phyloP scores from a whole-genome alignment of 2,797 vertebrate genomes.

The Eurystomus glaucurus region DNA sequence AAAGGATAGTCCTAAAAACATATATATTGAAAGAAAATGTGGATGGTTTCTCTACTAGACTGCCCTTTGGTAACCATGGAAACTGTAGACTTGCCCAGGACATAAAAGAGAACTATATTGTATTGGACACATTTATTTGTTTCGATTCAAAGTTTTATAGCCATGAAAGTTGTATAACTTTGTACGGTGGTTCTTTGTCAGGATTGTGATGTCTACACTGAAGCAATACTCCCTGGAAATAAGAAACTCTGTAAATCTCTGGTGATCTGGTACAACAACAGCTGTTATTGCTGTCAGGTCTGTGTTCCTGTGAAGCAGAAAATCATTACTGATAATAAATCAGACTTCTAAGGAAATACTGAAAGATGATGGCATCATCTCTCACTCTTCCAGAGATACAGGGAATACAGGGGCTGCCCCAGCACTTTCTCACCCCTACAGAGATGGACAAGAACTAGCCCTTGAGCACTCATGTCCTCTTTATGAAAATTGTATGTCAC shows the following conservation, averaged over 20 bases:
- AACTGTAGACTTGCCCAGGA: constrained; percentile 18
- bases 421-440: neutral
- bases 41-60: neutral
- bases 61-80: constrained; percentile 53
- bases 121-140: constrained; percentile 38
- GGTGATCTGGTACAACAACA: constrained; percentile 3
- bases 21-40: neutral
- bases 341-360: neutral
- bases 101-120: constrained; percentile 36
- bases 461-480: neutral
- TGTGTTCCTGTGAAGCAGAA: neutral
- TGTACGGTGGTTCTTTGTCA: neutral
- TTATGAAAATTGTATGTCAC: neutral
- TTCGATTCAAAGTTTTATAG: constrained; percentile 46
- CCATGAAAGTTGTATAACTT: neutral
- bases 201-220: neutral
- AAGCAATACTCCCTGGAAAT: neutral
- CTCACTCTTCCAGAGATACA: neutral
- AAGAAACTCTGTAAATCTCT: constrained; percentile 36
- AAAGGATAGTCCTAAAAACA: neutral
- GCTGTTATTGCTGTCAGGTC: neutral
- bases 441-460: neutral
- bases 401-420: neutral
- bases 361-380: neutral
- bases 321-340: constrained; percentile 48